Evolutionary conservation across 1,140 invertebrate species (phyloP).

Genomic region (Penaeus indicus): DNA sequence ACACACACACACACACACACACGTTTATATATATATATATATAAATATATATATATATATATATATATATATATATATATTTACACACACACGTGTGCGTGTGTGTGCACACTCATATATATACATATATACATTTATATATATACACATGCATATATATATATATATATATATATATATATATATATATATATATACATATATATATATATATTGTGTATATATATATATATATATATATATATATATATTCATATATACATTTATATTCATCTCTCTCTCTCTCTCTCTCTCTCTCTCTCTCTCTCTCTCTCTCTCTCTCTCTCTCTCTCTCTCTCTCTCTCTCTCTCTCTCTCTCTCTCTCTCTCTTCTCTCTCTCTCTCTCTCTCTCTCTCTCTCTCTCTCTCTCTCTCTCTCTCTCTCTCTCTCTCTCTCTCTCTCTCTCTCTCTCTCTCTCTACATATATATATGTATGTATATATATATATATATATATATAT

Average conservation of each 20-base stretch:
- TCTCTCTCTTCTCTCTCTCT: background rate
- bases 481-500: conserved; percentile 2
- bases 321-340: background rate
- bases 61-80: no score
- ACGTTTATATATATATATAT: no score
- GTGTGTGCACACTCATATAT: background rate
- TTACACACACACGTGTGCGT: no score
- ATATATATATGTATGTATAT: background rate
- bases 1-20: background rate
- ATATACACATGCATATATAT: background rate
- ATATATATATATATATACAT: background rate
- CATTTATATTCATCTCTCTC: background rate
- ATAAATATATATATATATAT: no score
- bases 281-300: background rate
- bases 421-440: background rate
- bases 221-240: conserved; percentile 17
- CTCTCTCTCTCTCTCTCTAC: background rate
- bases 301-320: background rate
- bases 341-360: background rate
- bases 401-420: background rate
- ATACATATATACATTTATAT: conserved; percentile 5
- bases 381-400: background rate
- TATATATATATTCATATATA: background rate
- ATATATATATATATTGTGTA: background rate
- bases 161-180: conserved; percentile 15